These are phyloP conservation scores for Synanthedon tipuliformis DNA, from an alignment of 2,888 invertebrate genomes.

Conservation along the genomic window DNA sequence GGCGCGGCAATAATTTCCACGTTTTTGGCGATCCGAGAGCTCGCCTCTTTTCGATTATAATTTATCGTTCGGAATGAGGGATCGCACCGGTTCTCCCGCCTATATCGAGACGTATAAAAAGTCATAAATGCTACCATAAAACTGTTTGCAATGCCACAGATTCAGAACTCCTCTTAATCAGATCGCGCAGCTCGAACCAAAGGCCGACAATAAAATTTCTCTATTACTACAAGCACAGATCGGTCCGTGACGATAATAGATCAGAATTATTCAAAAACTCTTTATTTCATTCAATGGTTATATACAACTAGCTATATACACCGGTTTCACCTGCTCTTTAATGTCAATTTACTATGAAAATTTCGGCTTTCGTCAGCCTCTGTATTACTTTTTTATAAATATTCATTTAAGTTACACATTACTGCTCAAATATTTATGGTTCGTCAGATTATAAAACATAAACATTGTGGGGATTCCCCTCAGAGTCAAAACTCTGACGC, in stretches of 20 bases:
- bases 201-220: neutral
- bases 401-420: too few species aligned
- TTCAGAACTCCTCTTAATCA: conserved; percentile 28
- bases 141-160: conserved; percentile 46
- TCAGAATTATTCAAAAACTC: neutral
- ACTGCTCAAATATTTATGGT: too few species aligned
- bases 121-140: conserved; percentile 59
- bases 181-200: conserved; percentile 29
- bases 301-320: too few species aligned
- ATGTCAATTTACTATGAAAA: too few species aligned
- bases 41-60: conserved; percentile 60
- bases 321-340: too few species aligned
- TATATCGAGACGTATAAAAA: conserved; percentile 31
- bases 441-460: too few species aligned
- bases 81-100: conserved; percentile 24
- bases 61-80: conserved; percentile 49
- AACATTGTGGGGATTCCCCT: too few species aligned
- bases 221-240: conserved; percentile 5
- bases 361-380: too few species aligned
- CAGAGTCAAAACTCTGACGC: too few species aligned
- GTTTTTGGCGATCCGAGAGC: conserved; percentile 52
- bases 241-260: conserved; percentile 3
- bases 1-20: conserved; percentile 56
- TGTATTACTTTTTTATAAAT: too few species aligned
- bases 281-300: too few species aligned